phyloP scores from a whole-genome alignment of 1,140 invertebrate species.

The Venturia canescens region DNA sequence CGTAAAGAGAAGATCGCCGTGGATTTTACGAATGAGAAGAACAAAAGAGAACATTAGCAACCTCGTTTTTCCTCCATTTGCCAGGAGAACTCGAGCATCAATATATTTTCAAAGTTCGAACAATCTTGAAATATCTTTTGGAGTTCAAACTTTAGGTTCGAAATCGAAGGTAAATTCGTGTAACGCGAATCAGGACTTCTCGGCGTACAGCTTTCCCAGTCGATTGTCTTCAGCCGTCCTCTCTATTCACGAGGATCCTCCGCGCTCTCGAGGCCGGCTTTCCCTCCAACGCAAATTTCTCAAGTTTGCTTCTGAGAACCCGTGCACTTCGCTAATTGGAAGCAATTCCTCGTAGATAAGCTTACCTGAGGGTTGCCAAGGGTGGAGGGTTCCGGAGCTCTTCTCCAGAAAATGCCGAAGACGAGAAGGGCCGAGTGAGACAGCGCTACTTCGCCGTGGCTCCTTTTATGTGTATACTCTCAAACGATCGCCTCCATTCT shows the following conservation, averaged over 20 bases:
- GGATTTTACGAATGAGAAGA: too few relatives aligned
- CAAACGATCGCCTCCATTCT: not conserved
- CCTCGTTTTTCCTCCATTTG: not conserved
- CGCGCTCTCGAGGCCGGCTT: conserved; percentile 1
- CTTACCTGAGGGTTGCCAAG: conserved; percentile 20
- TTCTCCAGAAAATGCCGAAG: not conserved
- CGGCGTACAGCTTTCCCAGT: not conserved
- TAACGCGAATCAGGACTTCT: not conserved
- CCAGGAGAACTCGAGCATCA: not conserved
- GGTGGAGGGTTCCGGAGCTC: not conserved
- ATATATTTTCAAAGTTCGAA: conserved; percentile 15
- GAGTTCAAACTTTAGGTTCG: not conserved
- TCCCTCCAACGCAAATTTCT: conserved; percentile 2
- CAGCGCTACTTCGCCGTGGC: not conserved
- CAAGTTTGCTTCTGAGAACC: conserved; percentile 31
- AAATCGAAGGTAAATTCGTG: conserved; percentile 11
- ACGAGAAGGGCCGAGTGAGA: not conserved
- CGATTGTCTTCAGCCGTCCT: conserved; percentile 29
- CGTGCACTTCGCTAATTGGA: conserved; percentile 33
- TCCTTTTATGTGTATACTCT: conserved; percentile 17
- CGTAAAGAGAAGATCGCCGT: not conserved
- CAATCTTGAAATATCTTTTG: not conserved
- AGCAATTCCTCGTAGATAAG: conserved; percentile 33
- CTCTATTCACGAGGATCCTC: conserved; percentile 16
- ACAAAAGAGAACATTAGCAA: not conserved